Base-by-base conservation (phyloP, 2,797 vertebrate species). In the Hypotaenidia philippensis region DNA sequence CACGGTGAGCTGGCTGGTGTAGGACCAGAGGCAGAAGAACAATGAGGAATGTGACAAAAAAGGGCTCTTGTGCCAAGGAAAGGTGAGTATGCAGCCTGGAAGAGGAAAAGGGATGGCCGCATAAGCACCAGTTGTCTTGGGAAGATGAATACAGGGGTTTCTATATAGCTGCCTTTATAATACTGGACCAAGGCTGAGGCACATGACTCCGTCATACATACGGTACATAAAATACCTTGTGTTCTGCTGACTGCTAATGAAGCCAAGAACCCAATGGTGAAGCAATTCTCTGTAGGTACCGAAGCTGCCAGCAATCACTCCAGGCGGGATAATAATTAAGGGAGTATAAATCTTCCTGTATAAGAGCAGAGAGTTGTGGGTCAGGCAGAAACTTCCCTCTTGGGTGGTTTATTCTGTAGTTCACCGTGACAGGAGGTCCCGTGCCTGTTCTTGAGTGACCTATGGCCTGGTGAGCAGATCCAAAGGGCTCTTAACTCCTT, bases 1-100 rank as follows among this genome's bases (percentile, higher is more conserved):
- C 47, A 52, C 15, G 6, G 68, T 52, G 16, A 81, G 68, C 57
- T 19, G 55, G 44, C 72, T 69, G 69, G 20, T 91, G 66, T 79
- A 77, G 80, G 40, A 86, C n/a, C 26, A n/a, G 69, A 83, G 69
- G 45, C 59, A 61, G 69, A 45, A 25, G 40, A 86, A 21, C 26
- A n/a, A 21, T 1, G 5, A 81, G 53, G 71, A 85, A 45, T 0
- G 20, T 61, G 92, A 65, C 10, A 79, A 76, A 85, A 53, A 65
- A 87, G 83, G 79, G 65, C 13, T 89, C 89, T 57, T 87, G 20
- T 93, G 72, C 59, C 72, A 57, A 32, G 74, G 38, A 27, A 44
- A 83, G 80, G 90, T 94, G 87, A 76, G 14, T 40, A 10, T 26
- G 50, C 65, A 69, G 25, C 59, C 60, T 75, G 47, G 38, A 47